Base-by-base conservation (phyloP, 2,888 invertebrate species). In the Cacoxenus indagator region DNA sequence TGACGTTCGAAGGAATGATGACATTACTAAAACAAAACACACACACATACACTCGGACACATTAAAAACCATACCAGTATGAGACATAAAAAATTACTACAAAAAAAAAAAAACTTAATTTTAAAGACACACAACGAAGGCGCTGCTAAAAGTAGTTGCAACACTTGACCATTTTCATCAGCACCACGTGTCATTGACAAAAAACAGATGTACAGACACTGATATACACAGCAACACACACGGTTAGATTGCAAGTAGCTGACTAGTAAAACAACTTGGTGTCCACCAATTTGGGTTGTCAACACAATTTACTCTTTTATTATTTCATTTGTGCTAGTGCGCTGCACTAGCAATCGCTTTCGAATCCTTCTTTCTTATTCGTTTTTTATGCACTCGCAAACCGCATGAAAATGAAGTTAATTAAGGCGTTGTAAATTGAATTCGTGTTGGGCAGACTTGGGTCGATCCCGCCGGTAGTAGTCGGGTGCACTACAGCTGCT, bases 1-100 rank as follows among this genome's bases (percentile, higher is more conserved):
- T n/a, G n/a, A 79, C 78, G 79, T 75, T 71, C 73, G 75, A 79
- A 79, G 75, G 75, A 79, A 76, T 80, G 78, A 74, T 67, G 78
- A 65, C 75, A 76, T 74, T 79, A 79, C 75, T 76, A 75, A 48
- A 69, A 67, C 67, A 6, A 27, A 27, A 19, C 31, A 54, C 31
- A 31, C 31, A 31, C 31, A 31, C 31, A 31, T 31, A 31, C 31
- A 5, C 9, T 31, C 31, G 9, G 9, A 31, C 31, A 8, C 31
- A 31, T 8, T 9, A 8, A 31, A 5, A 31, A 31, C 31, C 9
- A 54, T 9, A 17, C 51, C 9, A 9, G 51, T 24, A 54, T 19
- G 22, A 46, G 8, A 54, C 51, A 54, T 55, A 65, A 31, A 65
- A 65, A 65, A 55, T 65, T 37, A 55, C 54, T 65, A 65, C 43